Base-by-base conservation (phyloP, 2,797 vertebrate species). In the Philypnodon macrostomus region DNA sequence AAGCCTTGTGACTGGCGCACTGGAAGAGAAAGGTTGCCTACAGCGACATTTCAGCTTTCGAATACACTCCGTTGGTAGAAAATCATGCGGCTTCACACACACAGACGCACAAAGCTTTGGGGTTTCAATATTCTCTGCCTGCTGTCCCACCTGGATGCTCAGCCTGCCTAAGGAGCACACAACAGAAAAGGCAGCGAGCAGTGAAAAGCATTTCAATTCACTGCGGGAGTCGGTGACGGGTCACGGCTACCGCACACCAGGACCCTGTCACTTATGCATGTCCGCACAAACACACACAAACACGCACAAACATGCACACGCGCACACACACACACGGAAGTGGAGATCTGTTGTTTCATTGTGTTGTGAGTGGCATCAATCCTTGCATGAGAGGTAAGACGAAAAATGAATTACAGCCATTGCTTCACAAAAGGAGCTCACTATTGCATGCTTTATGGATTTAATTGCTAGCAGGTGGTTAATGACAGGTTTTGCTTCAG, bases 191-290 rank as follows among this genome's bases (percentile, higher is more conserved):
- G 69, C 71, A 75, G 75, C 57, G 46, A 73, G 64, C 69, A 33
- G 71, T 76, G 64, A 78, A 83, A 83, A 80, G 63, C 57, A 66
- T 80, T 84, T 79, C 67, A 75, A 70, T 77, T 77, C 83, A 51
- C 78, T 58, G 73, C 79, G 67, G 78, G 78, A 74, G 70, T 8
- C 49, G 58, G 73, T 75, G 70, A 77, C 76, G 70, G 60, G 64
- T 40, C 65, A 68, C 63, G 56, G 63, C 66, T 47, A 30, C 47
- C 59, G 67, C 76, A 76, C 52, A 55, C 50, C 46, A 57, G 37
- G 69, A 45, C 51, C 24, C 53, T 56, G 70, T 61, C 67, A 74
- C 39, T 47, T 50, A 48, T 14, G 12, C 23, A 14, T 7, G 13
- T 14, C 24, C 14, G 45, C 37, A 47, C 29, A 29, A 51, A 41